Base-by-base conservation (phyloP, 1,140 invertebrate genomes). In the Drosophila yakuba region DNA sequence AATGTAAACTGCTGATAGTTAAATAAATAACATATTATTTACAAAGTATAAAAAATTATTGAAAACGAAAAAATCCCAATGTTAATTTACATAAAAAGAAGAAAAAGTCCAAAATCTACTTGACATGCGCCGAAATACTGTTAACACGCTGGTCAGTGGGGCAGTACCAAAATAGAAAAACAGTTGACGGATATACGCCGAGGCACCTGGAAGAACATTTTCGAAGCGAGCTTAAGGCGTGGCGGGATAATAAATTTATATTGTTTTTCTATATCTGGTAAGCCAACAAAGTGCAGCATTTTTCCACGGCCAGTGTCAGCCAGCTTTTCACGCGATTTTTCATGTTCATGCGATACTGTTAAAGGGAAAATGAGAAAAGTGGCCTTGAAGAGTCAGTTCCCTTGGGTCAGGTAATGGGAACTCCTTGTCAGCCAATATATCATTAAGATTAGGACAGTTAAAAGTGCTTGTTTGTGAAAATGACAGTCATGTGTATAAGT, bases 231-330 rank as follows among this genome's bases (percentile, higher is more conserved):
- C 17, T 47, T 10, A 5, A 23, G 56, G 43, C 28, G 56, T 44
- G 11, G 14, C 56, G 28, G n/a, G 25, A 38, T 8, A 54, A 17
- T 54, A 54, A 8, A 54, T 20, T 54, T 23, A 38, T 38, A 38
- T 54, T 54, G 48, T 51, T 23, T 38, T 20, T 38, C 35, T 8
- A 54, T 39, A 59, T n/a, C 41, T 47, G 56, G 56, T 32, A 59
- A 59, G 56, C 56, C 56, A 59, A 59, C 15, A 47, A 59, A 59
- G 56, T 59, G 56, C 48, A 51, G 48, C n/a, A 5, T 51, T 51
- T 28, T 32, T 2, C 32, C 32, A 52, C 15, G 50, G 50, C 50
- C 50, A 52, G 50, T 52, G 28, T 52, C 50, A 52, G 32, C 6
- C 28, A n/a, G 48, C 47, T 32, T 8, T 32, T 15, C 8, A 20